Percentiles rank a stretch among this genome's conserved stretches.
phyloP scores from a whole-genome alignment of 64 coral and sea anemone genomes.

The Acropora tenuis region DNA sequence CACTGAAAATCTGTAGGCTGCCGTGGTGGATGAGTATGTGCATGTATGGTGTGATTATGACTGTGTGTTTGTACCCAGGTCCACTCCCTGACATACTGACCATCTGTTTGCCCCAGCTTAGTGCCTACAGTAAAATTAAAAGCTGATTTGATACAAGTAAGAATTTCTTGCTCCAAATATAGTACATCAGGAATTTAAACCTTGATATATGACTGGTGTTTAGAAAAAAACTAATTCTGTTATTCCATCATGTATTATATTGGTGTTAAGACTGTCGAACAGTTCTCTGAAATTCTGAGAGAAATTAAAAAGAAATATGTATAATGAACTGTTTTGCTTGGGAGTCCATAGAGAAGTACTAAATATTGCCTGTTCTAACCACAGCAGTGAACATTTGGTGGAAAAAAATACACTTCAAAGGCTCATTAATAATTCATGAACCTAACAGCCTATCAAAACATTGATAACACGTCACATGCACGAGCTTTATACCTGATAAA shows the following conservation, averaged over 20 bases:
- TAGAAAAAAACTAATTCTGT: not conserved
- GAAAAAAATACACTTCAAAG: not conserved
- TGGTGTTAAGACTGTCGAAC: not conserved
- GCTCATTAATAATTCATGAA: too few relatives aligned
- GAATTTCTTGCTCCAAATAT: conserved; percentile 6
- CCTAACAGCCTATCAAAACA: too few relatives aligned
- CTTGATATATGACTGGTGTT: not conserved
- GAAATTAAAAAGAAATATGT: not conserved
- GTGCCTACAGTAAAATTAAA: not conserved
- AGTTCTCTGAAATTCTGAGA: conserved; percentile 17
- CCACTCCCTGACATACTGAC: conserved; percentile 38
- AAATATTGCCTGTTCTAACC: not conserved
- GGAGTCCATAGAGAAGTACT: not conserved
- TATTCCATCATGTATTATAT: not conserved
- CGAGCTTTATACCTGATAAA: too few relatives aligned
- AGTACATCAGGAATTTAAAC: not conserved
- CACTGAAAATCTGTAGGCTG: conserved; percentile 30
- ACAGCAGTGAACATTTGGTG: not conserved
- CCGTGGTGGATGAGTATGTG: conserved; percentile 31
- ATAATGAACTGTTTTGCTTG: not conserved
- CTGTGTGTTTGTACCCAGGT: conserved; percentile 48
- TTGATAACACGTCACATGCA: too few relatives aligned
- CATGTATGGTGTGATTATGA: conserved; percentile 54
- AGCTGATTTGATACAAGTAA: not conserved
- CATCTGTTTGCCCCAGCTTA: conserved; percentile 42